phyloP scores from a whole-genome alignment of 1,140 invertebrate species.

The Bombus balteatus region DNA sequence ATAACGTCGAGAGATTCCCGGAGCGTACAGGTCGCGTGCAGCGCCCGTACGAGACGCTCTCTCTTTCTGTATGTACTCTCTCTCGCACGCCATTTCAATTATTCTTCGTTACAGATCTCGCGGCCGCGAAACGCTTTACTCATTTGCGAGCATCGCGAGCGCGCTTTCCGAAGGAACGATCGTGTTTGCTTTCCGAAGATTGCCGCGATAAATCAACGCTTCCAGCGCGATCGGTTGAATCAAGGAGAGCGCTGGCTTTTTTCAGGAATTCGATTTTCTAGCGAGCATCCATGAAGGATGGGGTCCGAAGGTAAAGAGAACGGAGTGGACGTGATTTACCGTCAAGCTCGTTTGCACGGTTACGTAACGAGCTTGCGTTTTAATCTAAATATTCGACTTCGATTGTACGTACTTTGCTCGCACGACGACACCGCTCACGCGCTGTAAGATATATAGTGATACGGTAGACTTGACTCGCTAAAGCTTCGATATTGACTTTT shows the following conservation, averaged over 20 bases:
- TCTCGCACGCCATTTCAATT: constrained; percentile 37
- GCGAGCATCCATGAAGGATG: background rate
- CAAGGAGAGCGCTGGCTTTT: background rate
- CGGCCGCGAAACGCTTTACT: constrained; percentile 33
- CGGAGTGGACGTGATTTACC: background rate
- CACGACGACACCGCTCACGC: no score
- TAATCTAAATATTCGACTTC: background rate
- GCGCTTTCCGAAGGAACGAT: background rate
- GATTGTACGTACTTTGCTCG: background rate
- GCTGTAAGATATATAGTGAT: no score
- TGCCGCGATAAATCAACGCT: constrained; percentile 28
- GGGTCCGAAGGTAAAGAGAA: background rate
- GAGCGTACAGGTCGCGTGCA: constrained; percentile 10
- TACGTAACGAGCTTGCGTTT: constrained; percentile 3
- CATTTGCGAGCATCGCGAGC: constrained; percentile 40
- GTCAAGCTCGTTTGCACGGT: background rate
- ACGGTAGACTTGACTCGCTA: no score
- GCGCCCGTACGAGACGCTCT: background rate
- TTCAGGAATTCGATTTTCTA: constrained; percentile 27
- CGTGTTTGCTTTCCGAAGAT: constrained; percentile 3
- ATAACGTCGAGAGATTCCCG: constrained; percentile 36
- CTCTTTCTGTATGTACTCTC: no score
- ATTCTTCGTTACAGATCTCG: constrained; percentile 52
- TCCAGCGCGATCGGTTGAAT: background rate
- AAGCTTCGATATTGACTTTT: no score